Conservation (phyloP, 2,888 invertebrate species). For the Diogma glabrata region DNA sequence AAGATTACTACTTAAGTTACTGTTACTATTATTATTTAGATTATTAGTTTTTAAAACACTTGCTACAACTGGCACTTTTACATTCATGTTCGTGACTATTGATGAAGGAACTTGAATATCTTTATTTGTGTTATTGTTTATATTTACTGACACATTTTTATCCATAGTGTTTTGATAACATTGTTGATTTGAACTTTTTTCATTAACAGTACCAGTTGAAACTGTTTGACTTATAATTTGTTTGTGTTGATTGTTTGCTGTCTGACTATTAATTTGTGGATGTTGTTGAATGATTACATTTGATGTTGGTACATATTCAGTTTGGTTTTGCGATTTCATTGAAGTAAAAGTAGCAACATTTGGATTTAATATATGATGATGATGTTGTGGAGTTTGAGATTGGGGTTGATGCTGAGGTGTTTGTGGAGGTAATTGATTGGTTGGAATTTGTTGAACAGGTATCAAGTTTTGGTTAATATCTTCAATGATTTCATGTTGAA, state of each 20-base stretch:
- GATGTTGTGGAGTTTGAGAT: conserved; percentile 6
- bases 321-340: conserved; percentile 6
- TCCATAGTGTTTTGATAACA: conserved; percentile 3
- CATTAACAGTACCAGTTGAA: not conserved
- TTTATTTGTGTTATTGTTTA: conserved; percentile 1
- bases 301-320: not conserved
- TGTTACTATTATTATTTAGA: conserved; percentile 4
- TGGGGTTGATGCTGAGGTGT: conserved; percentile 1
- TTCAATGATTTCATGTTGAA: conserved; percentile 17
- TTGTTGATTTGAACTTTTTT: not conserved
- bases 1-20: conserved; percentile 6
- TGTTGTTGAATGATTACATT: conserved; percentile 7
- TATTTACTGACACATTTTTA: not conserved
- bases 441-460: not conserved
- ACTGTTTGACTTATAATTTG: conserved; percentile 7
- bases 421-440: conserved; percentile 2
- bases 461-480: conserved; percentile 7
- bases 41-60: conserved; percentile 3
- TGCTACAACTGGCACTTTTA: conserved; percentile 7
- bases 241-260: conserved; percentile 10
- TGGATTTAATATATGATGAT: conserved; percentile 6
- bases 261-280: conserved; percentile 5
- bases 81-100: conserved; percentile 6
- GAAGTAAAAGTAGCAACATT: conserved; percentile 9
- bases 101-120: conserved; percentile 9